phyloP scores from a whole-genome alignment of 2,113 vertebrate genomes.

The Girardinichthys multiradiatus region DNA sequence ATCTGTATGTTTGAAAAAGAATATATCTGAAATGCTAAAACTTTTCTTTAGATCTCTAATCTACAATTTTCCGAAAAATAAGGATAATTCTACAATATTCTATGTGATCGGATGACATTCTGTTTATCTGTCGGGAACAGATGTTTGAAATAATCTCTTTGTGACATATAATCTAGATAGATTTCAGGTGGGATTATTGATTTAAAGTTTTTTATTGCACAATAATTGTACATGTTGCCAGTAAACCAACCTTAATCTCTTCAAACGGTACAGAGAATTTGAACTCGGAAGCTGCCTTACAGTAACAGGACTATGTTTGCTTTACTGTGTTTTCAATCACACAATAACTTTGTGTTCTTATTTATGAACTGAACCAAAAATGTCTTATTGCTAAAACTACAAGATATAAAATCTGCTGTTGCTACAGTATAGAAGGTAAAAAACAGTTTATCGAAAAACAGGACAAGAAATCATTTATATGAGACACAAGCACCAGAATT shows the following conservation, averaged over 20 bases:
- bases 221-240: conserved; percentile 29
- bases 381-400: conserved; percentile 84
- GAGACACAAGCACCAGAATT: conserved; percentile 76
- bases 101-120: conserved; percentile 65
- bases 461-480: conserved; percentile 66
- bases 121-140: conserved; percentile 46
- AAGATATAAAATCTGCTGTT: conserved; percentile 75
- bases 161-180: conserved; percentile 23
- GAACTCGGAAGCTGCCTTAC: conserved; percentile 61
- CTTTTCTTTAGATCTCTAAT: conserved; percentile 63
- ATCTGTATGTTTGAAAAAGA: conserved; percentile 45
- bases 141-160: conserved; percentile 10
- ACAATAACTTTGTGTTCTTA: conserved; percentile 9
- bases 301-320: conserved; percentile 52
- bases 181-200: conserved; percentile 38
- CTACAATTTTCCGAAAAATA: conserved; percentile 73
- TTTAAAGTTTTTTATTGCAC: conserved; percentile 59
- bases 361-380: conserved; percentile 49
- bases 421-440: conserved; percentile 81
- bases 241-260: conserved; percentile 50
- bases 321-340: conserved; percentile 26
- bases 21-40: conserved; percentile 56
- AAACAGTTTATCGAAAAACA: conserved; percentile 74
- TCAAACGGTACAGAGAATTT: conserved; percentile 47
- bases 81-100: conserved; percentile 51